These are phyloP conservation scores for Patella vulgata DNA, from an alignment of 1,140 invertebrate species.

Conservation along the genomic window DNA sequence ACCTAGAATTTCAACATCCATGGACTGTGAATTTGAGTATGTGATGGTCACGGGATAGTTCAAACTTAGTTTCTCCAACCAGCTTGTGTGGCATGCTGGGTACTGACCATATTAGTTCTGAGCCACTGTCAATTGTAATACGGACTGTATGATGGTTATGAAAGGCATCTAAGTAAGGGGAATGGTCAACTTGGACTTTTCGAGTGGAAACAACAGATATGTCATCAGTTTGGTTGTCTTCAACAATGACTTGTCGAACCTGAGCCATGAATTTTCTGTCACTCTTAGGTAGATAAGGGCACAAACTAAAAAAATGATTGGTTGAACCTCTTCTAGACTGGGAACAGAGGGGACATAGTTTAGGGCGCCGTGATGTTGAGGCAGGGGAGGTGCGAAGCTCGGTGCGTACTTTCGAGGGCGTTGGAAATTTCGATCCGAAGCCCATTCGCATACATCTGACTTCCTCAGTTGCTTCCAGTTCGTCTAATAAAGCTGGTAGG, in stretches of 20 bases:
- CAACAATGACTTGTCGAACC: neutral
- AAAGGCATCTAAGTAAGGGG: conserved; percentile 1
- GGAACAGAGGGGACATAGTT: neutral
- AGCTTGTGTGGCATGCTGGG: conserved; percentile 18
- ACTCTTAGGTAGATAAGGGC: conserved; percentile 5
- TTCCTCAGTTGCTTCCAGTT: too few relatives aligned
- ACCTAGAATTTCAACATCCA: conserved; percentile 24
- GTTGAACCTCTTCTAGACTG: neutral
- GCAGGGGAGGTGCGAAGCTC: too few relatives aligned
- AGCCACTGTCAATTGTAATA: conserved; percentile 4
- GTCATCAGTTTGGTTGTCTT: too few relatives aligned
- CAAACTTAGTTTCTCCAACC: conserved; percentile 3
- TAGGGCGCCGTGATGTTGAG: too few relatives aligned
- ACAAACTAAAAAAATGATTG: conserved; percentile 6
- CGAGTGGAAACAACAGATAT: too few relatives aligned
- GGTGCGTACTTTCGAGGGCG: too few relatives aligned
- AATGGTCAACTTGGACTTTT: neutral
- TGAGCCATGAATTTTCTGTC: conserved; percentile 11
- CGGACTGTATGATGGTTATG: neutral
- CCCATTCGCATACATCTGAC: too few relatives aligned
- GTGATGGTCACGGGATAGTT: conserved; percentile 1
- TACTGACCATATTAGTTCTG: conserved; percentile 8
- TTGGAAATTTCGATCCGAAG: too few relatives aligned
- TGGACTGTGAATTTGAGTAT: conserved; percentile 11
- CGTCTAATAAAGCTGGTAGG: conserved; percentile 25